Conservation (phyloP, 2,888 invertebrate genomes). For the Nephrotoma appendiculata region DNA sequence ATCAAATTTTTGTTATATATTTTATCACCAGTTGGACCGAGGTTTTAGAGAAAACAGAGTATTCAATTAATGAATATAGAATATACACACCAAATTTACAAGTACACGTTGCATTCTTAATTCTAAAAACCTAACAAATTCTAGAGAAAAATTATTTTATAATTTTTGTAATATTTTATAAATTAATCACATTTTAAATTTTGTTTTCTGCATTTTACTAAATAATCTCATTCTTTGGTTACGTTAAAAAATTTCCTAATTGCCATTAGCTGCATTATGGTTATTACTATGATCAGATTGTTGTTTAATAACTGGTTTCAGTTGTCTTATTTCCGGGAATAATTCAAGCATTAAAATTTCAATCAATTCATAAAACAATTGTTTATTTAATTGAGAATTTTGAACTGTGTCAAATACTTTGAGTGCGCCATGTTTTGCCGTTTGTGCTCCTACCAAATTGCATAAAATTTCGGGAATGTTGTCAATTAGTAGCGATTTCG, state of each 20-base stretch:
- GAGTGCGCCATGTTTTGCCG: slow-evolving; percentile 66
- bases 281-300: not conserved
- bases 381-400: slow-evolving; percentile 74
- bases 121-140: not conserved
- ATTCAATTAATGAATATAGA: not conserved
- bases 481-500: slow-evolving; percentile 42
- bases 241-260: not conserved
- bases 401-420: slow-evolving; percentile 80
- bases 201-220: not conserved
- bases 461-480: slow-evolving; percentile 66
- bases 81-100: not conserved
- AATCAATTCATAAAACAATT: slow-evolving; percentile 63
- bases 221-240: not conserved
- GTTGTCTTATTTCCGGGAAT: slow-evolving; percentile 52
- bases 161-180: not conserved
- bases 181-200: not conserved
- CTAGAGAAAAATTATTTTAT: not conserved
- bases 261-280: not conserved
- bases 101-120: not conserved
- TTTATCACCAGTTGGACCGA: not conserved
- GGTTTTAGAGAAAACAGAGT: not conserved
- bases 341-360: slow-evolving; percentile 51
- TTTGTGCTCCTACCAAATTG: slow-evolving; percentile 72
- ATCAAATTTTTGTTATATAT: not conserved
- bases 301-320: slow-evolving; percentile 17